These are phyloP conservation scores for Scolopax rusticola DNA, from an alignment of 2,797 vertebrate genomes.

Conservation along the genomic window DNA sequence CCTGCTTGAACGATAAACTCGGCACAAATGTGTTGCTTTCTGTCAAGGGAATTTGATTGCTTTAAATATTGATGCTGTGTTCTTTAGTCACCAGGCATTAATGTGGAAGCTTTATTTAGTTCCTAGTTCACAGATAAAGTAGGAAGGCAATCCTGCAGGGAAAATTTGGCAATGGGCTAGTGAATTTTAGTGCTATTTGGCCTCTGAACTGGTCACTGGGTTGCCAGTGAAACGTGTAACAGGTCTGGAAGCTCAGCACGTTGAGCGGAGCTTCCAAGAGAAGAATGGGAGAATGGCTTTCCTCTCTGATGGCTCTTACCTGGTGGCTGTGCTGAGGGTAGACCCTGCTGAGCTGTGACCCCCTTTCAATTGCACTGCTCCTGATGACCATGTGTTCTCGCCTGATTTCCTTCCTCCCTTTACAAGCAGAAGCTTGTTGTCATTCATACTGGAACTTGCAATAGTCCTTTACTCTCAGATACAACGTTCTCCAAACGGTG, in stretches of 20 bases:
- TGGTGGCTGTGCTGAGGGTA: neutral
- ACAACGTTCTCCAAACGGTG: accelerated
- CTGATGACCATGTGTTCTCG: neutral
- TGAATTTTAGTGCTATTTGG: neutral
- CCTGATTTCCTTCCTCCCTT: neutral
- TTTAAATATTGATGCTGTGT: neutral
- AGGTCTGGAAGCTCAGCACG: neutral
- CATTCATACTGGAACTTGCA: neutral
- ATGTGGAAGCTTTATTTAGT: neutral
- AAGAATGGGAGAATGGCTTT: neutral
- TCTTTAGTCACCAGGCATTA: neutral
- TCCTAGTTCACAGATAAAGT: neutral
- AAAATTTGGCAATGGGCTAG: neutral
- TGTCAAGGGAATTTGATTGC: neutral
- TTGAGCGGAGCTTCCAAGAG: neutral
- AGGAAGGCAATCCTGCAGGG: neutral
- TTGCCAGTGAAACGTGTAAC: neutral
- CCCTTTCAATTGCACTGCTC: neutral
- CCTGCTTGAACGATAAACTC: neutral
- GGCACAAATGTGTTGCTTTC: neutral
- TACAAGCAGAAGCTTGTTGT: neutral
- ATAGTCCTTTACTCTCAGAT: neutral
- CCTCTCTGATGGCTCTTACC: neutral
- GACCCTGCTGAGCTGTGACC: neutral
- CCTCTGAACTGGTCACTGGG: neutral